Conservation (phyloP, 2,888 invertebrate species). For the Melieria picta region DNA sequence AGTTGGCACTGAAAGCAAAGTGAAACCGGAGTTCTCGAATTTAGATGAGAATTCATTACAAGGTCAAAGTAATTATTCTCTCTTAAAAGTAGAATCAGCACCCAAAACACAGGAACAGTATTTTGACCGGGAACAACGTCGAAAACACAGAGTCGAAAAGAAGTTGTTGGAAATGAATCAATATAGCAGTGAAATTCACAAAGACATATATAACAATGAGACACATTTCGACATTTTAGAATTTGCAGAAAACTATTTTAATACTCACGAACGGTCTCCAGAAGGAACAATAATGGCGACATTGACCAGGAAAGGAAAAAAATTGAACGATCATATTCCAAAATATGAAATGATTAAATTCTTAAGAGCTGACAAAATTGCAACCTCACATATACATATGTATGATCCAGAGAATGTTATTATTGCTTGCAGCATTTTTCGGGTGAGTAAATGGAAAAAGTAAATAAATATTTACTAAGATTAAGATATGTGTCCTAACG, state of each 20-base stretch:
- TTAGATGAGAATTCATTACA: not conserved
- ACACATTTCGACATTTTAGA: slow-evolving; percentile 85
- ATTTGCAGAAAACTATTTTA: slow-evolving; percentile 94
- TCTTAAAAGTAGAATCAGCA: slow-evolving; percentile 5
- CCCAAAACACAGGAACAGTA: slow-evolving; percentile 49
- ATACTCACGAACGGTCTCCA: slow-evolving; percentile 85
- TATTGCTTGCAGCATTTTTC: slow-evolving; percentile 88
- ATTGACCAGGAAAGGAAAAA: slow-evolving; percentile 79
- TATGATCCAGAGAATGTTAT: slow-evolving; percentile 94
- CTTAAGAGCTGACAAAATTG: slow-evolving; percentile 87
- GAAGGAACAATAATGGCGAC: slow-evolving; percentile 91
- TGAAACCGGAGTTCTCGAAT: not conserved
- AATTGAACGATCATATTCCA: slow-evolving; percentile 81
- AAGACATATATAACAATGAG: slow-evolving; percentile 68
- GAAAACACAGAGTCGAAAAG: slow-evolving; percentile 86
- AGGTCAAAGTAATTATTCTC: too few species aligned
- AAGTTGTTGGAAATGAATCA: slow-evolving; percentile 84
- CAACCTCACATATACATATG: slow-evolving; percentile 92
- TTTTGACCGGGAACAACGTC: slow-evolving; percentile 79
- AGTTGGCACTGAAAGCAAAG: not conserved
- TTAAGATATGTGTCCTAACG: too few species aligned
- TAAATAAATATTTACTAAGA: too few species aligned
- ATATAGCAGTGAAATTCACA: slow-evolving; percentile 61
- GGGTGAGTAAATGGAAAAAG: slow-evolving; percentile 70
- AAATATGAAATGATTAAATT: slow-evolving; percentile 94